Percentiles rank a stretch among this genome's conserved stretches.
These are phyloP conservation scores for Cheilosia grossa DNA, from an alignment of 2,888 invertebrate genomes.

Conservation along the genomic window DNA sequence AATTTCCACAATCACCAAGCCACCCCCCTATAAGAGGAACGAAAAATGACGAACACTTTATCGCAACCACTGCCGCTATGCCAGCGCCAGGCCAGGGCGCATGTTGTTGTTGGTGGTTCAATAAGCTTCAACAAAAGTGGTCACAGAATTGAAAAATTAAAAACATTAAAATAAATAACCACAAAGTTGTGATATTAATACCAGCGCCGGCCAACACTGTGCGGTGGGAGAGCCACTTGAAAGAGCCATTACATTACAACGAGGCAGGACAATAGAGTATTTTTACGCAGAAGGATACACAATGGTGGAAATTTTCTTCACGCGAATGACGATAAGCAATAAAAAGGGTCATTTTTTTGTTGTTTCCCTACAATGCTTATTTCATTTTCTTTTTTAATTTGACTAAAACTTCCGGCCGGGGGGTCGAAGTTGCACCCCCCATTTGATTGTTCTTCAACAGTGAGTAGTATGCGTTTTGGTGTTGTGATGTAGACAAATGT, in stretches of 20 bases:
- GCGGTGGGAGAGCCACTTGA: constrained; percentile 33
- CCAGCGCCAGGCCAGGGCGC: background rate
- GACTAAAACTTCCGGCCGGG: constrained; percentile 69
- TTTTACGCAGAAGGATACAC: constrained; percentile 64
- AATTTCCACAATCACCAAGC: constrained; percentile 62
- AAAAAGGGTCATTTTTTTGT: constrained; percentile 70
- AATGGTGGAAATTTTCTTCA: constrained; percentile 59
- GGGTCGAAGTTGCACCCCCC: constrained; percentile 28
- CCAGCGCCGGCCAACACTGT: constrained; percentile 32
- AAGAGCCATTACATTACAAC: constrained; percentile 29
- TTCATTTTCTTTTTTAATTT: constrained; percentile 68
- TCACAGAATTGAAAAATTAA: constrained; percentile 76
- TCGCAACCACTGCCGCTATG: constrained; percentile 46
- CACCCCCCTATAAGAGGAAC: constrained; percentile 29
- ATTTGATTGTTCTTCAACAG: constrained; percentile 23
- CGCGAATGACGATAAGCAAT: constrained; percentile 72
- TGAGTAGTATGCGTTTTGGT: constrained; percentile 50
- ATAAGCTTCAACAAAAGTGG: constrained; percentile 67
- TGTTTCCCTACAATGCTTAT: constrained; percentile 62
- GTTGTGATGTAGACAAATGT: constrained; percentile 16
- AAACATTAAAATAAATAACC: constrained; percentile 77
- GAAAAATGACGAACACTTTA: constrained; percentile 72
- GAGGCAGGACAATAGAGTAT: constrained; percentile 58
- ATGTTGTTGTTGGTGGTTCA: constrained; percentile 45
- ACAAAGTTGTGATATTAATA: constrained; percentile 76